A percentile compares a stretch with the other conserved stretches of the same genome.
These are phyloP conservation scores for Lithophane semibrunnea DNA, from an alignment of 2,888 invertebrate genomes.

Conservation along the genomic window DNA sequence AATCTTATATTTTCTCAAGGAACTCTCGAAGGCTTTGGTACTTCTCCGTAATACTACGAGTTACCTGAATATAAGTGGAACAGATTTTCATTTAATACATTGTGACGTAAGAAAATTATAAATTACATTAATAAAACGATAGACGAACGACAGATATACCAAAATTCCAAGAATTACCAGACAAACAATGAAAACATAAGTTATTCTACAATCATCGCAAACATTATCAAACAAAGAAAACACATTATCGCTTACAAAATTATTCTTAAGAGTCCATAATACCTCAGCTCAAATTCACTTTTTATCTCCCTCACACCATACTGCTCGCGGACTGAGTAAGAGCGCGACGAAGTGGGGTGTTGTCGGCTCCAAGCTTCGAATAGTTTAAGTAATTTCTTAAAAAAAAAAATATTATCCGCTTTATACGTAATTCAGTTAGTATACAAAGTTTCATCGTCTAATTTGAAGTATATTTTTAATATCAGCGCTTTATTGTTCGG, in stretches of 20 bases:
- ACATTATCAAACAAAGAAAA: constrained; percentile 40
- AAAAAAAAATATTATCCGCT: no score
- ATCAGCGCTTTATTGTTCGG: no score
- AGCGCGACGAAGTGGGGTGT: no score
- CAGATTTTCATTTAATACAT: constrained; percentile 29
- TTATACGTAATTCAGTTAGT: no score
- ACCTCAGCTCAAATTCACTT: no score
- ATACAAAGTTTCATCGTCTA: no score
- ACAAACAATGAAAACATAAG: constrained; percentile 22
- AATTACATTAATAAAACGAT: background rate
- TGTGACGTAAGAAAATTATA: constrained; percentile 9
- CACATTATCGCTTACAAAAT: constrained; percentile 34
- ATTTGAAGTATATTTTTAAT: no score
- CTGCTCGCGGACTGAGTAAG: no score
- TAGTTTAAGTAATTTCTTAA: no score
- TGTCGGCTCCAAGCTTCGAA: no score
- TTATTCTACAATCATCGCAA: constrained; percentile 11
- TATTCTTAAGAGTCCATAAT: constrained; percentile 7
- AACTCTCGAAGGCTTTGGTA: constrained; percentile 50
- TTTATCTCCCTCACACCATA: no score
- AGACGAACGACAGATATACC: no score
- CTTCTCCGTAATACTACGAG: constrained; percentile 23
- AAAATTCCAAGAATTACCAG: constrained; percentile 13
- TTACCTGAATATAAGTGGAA: constrained; percentile 23
- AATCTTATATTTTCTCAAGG: constrained; percentile 60